Percentiles rank a stretch among this genome's conserved stretches.
Conservation (phyloP, 1,140 invertebrate genomes). For the Drosophila parvula region DNA sequence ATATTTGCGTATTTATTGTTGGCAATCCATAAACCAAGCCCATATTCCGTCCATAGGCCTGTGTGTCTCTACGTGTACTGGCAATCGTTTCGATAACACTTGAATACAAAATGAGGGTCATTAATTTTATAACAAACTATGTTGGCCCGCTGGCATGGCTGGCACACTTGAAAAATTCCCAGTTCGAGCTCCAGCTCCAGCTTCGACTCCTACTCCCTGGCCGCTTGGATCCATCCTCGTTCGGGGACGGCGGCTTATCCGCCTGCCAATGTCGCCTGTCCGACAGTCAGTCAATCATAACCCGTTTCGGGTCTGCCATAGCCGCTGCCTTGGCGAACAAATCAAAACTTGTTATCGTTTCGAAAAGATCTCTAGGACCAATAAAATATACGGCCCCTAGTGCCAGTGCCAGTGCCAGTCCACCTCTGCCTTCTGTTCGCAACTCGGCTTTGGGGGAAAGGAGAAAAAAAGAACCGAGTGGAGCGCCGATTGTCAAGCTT, state of each 20-base stretch:
- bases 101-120: conserved; percentile 82
- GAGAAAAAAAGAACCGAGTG: conserved; percentile 22
- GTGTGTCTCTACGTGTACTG: conserved; percentile 67
- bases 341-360: conserved; percentile 79
- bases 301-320: conserved; percentile 64
- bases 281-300: conserved; percentile 77
- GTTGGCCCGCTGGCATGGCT: conserved; percentile 42
- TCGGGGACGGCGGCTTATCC: conserved; percentile 49
- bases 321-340: conserved; percentile 65
- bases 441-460: conserved; percentile 4
- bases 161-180: conserved; percentile 54
- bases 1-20: conserved; percentile 64
- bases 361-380: conserved; percentile 74
- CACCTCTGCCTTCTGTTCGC: conserved; percentile 31
- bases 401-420: conserved; percentile 30
- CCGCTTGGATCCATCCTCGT: conserved; percentile 15
- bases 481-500: conserved; percentile 65
- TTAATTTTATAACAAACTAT: conserved; percentile 81
- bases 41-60: conserved; percentile 61
- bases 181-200: conserved; percentile 11
- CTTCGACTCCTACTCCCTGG: conserved; percentile 6
- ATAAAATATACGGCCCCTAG: conserved; percentile 68
- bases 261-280: conserved; percentile 66
- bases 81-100: conserved; percentile 82
- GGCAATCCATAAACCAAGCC: conserved; percentile 59